Conservation (phyloP, 2,113 vertebrate genomes). For the Podilymbus podiceps region DNA sequence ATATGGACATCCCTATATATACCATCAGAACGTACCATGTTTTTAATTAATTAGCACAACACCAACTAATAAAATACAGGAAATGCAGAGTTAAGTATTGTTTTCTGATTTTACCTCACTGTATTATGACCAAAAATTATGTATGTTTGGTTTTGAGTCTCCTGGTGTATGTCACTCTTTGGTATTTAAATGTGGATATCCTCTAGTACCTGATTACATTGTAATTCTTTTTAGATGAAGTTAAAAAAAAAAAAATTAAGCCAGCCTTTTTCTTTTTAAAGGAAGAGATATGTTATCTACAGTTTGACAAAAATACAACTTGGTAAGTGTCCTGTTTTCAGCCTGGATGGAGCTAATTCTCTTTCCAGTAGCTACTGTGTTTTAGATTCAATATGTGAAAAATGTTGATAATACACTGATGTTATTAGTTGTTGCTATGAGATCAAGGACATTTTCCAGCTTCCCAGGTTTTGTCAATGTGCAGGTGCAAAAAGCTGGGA, state of each 20-base stretch:
- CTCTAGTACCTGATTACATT: background rate
- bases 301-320: background rate
- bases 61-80: background rate
- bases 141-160: background rate
- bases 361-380: no score
- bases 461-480: no score
- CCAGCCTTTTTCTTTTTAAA: background rate
- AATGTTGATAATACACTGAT: no score
- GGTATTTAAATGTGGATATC: background rate
- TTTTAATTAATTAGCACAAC: background rate
- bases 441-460: no score
- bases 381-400: no score
- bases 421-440: no score
- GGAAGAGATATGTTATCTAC: background rate
- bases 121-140: background rate
- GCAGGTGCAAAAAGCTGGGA: no score
- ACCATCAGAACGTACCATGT: background rate
- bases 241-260: background rate
- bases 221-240: background rate
- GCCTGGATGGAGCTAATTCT: no score
- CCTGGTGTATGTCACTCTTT: background rate
- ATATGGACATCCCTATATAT: background rate
- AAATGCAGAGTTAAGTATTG: background rate
- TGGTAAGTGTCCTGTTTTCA: background rate
- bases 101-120: background rate